These are phyloP conservation scores for Megaustenia siamemsis DNA, from an alignment of 2,888 invertebrate genomes.

Conservation along the genomic window DNA sequence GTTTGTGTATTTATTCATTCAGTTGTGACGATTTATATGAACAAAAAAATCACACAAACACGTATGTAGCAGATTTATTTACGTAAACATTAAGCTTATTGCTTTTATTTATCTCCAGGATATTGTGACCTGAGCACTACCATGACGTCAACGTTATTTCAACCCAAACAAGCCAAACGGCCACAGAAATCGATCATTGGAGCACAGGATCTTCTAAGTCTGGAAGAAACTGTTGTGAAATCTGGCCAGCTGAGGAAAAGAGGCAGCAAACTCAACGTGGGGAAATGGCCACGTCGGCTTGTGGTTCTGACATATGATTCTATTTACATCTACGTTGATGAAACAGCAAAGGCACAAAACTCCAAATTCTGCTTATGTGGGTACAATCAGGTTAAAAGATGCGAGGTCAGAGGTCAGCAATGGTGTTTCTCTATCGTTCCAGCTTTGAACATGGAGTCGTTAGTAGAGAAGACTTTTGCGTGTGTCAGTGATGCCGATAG, in stretches of 20 bases:
- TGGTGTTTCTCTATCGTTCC: slow-evolving; percentile 41
- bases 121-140: not conserved
- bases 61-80: too few relatives aligned
- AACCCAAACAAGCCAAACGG: not conserved
- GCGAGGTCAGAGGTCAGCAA: slow-evolving; percentile 6
- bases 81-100: not conserved
- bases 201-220: slow-evolving; percentile 17
- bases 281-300: slow-evolving; percentile 39
- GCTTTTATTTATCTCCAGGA: not conserved
- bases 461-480: slow-evolving; percentile 12
- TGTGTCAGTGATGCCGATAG: slow-evolving; percentile 20
- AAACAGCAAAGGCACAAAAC: slow-evolving; percentile 2
- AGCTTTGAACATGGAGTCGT: not conserved
- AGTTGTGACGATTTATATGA: too few relatives aligned
- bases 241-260: slow-evolving; percentile 10
- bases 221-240: not conserved
- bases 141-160: not conserved
- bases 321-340: slow-evolving; percentile 28
- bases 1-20: too few relatives aligned
- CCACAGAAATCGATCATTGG: not conserved
- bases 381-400: slow-evolving; percentile 26
- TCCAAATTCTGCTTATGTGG: slow-evolving; percentile 10
- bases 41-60: too few relatives aligned
- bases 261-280: not conserved
- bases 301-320: slow-evolving; percentile 6